These are phyloP conservation scores for Hippocampus mohnikei DNA, from an alignment of 2,113 vertebrate species.

Conservation along the genomic window DNA sequence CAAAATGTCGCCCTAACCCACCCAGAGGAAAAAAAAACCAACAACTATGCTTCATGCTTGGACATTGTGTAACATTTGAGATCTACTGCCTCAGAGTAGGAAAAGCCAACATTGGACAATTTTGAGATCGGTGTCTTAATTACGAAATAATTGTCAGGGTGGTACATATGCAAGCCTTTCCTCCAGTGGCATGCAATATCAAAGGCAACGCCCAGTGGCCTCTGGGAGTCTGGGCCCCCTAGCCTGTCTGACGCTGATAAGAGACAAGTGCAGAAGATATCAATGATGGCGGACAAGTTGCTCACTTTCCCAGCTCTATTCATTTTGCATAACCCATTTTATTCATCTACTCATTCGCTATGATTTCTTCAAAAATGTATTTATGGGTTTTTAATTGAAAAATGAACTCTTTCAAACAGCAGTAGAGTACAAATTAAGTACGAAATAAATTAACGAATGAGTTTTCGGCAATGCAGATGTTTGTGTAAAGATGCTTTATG, in stretches of 20 bases:
- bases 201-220: conserved; percentile 6
- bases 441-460: background rate
- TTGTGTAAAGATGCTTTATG: background rate
- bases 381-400: background rate
- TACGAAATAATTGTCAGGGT: conserved; percentile 11
- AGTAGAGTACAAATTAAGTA: background rate
- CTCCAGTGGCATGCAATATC: background rate
- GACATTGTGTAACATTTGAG: background rate
- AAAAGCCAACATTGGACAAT: conserved; percentile 21
- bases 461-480: background rate
- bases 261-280: background rate
- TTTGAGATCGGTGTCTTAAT: conserved; percentile 16
- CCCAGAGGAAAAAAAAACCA: background rate
- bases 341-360: conserved; percentile 1
- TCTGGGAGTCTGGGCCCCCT: conserved; percentile 1
- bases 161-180: conserved; percentile 7
- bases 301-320: background rate
- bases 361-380: background rate
- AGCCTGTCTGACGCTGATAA: conserved; percentile 32
- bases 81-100: background rate
- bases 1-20: background rate
- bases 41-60: background rate
- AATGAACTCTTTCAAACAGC: background rate
- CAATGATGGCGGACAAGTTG: conserved; percentile 1
- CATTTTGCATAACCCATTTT: background rate